phyloP scores from a whole-genome alignment of 1,140 invertebrate genomes.

The Geopemphigus sp. region DNA sequence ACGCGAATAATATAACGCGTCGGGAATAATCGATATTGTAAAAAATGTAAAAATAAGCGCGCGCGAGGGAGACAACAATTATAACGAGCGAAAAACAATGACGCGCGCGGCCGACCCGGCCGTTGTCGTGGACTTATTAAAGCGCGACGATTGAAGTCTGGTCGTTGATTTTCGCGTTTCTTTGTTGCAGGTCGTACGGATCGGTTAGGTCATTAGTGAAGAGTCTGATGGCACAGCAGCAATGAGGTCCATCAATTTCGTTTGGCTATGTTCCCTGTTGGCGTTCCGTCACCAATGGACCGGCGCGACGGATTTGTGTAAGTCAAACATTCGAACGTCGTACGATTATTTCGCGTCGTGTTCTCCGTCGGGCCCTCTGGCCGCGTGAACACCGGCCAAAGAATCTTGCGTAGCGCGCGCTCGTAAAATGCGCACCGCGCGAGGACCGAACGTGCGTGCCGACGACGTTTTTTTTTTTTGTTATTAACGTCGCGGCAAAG shows the following conservation, averaged over 20 bases:
- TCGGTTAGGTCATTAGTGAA: too few relatives aligned
- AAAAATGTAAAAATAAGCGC: not conserved
- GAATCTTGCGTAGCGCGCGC: conserved; percentile 11
- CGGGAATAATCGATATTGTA: conserved; percentile 12
- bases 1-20: not conserved
- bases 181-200: conserved; percentile 41
- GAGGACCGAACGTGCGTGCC: conserved; percentile 10
- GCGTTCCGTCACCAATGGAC: conserved; percentile 2
- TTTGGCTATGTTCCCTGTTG: conserved; percentile 32
- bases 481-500: not conserved
- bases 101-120: not conserved
- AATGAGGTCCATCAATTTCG: conserved; percentile 31
- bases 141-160: not conserved
- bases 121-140: too few relatives aligned
- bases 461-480: conserved; percentile 15
- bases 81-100: conserved; percentile 44
- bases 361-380: not conserved
- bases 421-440: not conserved
- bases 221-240: conserved; percentile 33
- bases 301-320: conserved; percentile 29
- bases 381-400: not conserved
- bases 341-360: not conserved
- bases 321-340: not conserved
- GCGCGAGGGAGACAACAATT: not conserved
- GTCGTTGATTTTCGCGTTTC: conserved; percentile 14